A percentile compares a stretch with the other conserved stretches of the same genome.
phyloP scores from a whole-genome alignment of 2,888 invertebrate species.

The Trachelus stipa region DNA sequence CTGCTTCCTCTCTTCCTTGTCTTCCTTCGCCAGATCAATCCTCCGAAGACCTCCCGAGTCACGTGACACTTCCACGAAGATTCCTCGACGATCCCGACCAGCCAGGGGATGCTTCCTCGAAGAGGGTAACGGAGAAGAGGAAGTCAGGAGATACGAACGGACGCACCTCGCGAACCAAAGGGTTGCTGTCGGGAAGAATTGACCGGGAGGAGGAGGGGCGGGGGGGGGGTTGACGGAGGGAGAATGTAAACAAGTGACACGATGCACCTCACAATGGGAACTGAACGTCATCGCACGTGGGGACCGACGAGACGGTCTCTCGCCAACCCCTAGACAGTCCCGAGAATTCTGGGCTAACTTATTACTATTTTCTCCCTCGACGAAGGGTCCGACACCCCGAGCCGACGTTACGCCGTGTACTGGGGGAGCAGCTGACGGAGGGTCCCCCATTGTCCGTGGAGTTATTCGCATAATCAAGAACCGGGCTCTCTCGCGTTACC shows the following conservation, averaged over 20 bases:
- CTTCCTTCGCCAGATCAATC: not conserved
- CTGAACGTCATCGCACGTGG: slow-evolving; percentile 29
- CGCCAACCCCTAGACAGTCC: not conserved
- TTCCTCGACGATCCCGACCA: not conserved
- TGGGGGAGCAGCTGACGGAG: slow-evolving; percentile 59
- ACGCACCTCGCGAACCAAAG: not conserved
- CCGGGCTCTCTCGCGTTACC: slow-evolving; percentile 45
- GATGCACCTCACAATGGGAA: slow-evolving; percentile 42
- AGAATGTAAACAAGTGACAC: slow-evolving; percentile 33
- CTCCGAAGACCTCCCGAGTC: not conserved
- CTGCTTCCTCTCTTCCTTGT: slow-evolving; percentile 4
- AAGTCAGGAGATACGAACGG: slow-evolving; percentile 3
- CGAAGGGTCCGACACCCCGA: slow-evolving; percentile 60
- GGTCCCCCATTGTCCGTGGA: slow-evolving; percentile 55
- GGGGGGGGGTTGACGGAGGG: not conserved
- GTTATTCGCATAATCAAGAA: slow-evolving; percentile 60
- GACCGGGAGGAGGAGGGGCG: not conserved
- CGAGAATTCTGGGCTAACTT: slow-evolving; percentile 54
- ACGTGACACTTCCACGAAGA: not conserved
- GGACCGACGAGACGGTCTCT: not conserved
- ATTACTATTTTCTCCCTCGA: slow-evolving; percentile 58
- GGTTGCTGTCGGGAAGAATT: not conserved
- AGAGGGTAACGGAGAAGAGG: slow-evolving; percentile 14
- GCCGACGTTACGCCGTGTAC: slow-evolving; percentile 45
- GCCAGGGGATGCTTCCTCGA: slow-evolving; percentile 2